Evolutionary conservation across 2,888 invertebrate genomes (phyloP).

Genomic region (Drosophila kuntzei): DNA sequence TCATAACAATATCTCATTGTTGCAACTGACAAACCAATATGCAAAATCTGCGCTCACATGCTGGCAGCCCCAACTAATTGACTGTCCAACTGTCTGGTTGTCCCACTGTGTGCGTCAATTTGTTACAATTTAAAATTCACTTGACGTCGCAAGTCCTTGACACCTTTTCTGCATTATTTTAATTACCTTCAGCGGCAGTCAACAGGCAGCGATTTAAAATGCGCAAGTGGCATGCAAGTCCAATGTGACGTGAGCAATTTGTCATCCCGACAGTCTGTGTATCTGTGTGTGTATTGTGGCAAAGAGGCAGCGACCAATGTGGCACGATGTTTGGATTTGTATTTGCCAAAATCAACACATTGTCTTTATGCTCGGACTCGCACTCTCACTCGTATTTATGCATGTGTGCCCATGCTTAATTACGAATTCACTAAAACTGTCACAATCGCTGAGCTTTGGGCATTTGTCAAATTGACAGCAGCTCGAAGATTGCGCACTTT

Average conservation of each 20-base stretch:
- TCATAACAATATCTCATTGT: slow-evolving; percentile 21
- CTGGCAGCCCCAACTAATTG: background rate
- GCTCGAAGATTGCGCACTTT: slow-evolving; percentile 63
- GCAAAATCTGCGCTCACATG: slow-evolving; percentile 16
- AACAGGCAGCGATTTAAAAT: slow-evolving; percentile 43
- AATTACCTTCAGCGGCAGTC: slow-evolving; percentile 69
- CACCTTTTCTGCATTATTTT: slow-evolving; percentile 74
- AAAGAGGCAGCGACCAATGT: slow-evolving; percentile 24
- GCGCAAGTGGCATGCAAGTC: slow-evolving; percentile 41
- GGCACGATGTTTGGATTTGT: slow-evolving; percentile 38
- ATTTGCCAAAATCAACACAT: slow-evolving; percentile 43
- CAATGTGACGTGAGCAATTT: slow-evolving; percentile 63
- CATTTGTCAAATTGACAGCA: slow-evolving; percentile 83
- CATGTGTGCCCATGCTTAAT: slow-evolving; percentile 82
- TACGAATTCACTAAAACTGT: slow-evolving; percentile 81
- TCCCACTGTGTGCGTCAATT: slow-evolving; percentile 24
- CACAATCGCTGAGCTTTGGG: slow-evolving; percentile 73
- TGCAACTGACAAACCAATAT: slow-evolving; percentile 26
- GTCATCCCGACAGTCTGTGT: slow-evolving; percentile 62
- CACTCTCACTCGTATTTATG: slow-evolving; percentile 71
- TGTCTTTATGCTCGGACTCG: slow-evolving; percentile 29
- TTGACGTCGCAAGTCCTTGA: slow-evolving; percentile 69
- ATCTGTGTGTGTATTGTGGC: slow-evolving; percentile 47
- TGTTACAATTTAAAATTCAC: slow-evolving; percentile 65
- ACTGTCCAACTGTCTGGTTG: background rate